Percentiles rank a stretch among this genome's conserved stretches.
These are phyloP conservation scores for Stichodactyla mertensii DNA, from an alignment of 64 coral and sea anemone genomes.

Conservation along the genomic window DNA sequence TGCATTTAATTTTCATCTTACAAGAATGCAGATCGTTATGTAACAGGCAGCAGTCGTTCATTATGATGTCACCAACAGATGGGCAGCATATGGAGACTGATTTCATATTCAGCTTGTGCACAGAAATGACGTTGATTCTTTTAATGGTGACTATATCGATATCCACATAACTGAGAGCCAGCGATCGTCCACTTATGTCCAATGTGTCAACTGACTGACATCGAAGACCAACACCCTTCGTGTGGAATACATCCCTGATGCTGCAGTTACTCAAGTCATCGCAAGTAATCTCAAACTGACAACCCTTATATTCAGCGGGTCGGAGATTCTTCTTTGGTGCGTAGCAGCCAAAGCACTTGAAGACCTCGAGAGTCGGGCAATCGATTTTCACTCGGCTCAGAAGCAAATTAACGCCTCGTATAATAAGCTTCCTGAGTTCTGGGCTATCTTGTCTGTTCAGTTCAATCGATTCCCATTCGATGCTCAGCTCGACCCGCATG, in stretches of 20 bases:
- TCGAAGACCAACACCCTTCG: conserved; percentile 2
- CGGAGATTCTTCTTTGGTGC: conserved; percentile 1
- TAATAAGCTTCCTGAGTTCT: conserved; percentile 21
- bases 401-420: conserved; percentile 19
- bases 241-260: conserved; percentile 25
- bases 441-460: conserved; percentile 16
- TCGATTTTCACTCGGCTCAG: conserved; percentile 32
- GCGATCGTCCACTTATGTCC: conserved; percentile 26
- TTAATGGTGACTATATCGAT: conserved; percentile 6
- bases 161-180: not conserved
- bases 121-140: not conserved
- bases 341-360: conserved; percentile 28
- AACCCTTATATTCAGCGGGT: not conserved
- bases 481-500: conserved; percentile 27
- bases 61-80: conserved; percentile 15
- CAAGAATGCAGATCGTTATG: not conserved
- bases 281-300: conserved; percentile 9
- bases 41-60: conserved; percentile 22
- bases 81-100: not conserved
- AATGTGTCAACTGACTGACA: conserved; percentile 17
- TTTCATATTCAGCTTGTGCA: conserved; percentile 13
- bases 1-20: conserved; percentile 35
- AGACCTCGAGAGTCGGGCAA: conserved; percentile 37
- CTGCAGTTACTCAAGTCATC: conserved; percentile 15
- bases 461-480: conserved; percentile 24